These are phyloP conservation scores for Lampris incognitus DNA, from an alignment of 2,113 vertebrate species.

Conservation along the genomic window DNA sequence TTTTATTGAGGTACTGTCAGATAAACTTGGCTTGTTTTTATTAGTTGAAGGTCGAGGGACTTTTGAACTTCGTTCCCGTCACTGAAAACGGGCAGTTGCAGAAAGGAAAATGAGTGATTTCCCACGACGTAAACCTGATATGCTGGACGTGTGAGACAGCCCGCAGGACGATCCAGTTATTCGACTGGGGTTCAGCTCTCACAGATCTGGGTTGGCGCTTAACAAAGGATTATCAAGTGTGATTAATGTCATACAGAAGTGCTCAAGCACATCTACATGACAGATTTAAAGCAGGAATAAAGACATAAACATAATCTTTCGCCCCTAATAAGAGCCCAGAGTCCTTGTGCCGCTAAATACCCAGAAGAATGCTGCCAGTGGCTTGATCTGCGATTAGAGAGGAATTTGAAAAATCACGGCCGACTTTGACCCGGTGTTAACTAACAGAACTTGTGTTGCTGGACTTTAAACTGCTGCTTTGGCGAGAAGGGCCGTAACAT, in stretches of 20 bases:
- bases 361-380: conserved; percentile 42
- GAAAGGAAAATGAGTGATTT: conserved; percentile 8
- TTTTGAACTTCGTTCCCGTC: conserved; percentile 17
- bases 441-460: neutral
- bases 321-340: conserved; percentile 3
- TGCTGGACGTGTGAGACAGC: neutral
- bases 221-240: conserved; percentile 5
- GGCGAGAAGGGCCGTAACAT: neutral
- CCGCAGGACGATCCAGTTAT: neutral
- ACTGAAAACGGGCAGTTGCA: conserved; percentile 21
- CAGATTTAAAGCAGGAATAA: conserved; percentile 11
- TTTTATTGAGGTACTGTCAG: neutral
- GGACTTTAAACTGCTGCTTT: conserved; percentile 26
- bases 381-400: conserved; percentile 52
- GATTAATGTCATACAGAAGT: conserved; percentile 20
- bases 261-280: neutral
- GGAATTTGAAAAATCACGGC: conserved; percentile 27
- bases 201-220: conserved; percentile 2
- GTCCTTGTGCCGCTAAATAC: conserved; percentile 31
- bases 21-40: conserved; percentile 3
- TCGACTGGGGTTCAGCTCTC: neutral
- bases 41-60: neutral
- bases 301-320: conserved; percentile 8
- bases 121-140: conserved; percentile 10
- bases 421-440: conserved; percentile 34